phyloP scores from a whole-genome alignment of 2,113 vertebrate genomes.

The Chloroceryle aenea region DNA sequence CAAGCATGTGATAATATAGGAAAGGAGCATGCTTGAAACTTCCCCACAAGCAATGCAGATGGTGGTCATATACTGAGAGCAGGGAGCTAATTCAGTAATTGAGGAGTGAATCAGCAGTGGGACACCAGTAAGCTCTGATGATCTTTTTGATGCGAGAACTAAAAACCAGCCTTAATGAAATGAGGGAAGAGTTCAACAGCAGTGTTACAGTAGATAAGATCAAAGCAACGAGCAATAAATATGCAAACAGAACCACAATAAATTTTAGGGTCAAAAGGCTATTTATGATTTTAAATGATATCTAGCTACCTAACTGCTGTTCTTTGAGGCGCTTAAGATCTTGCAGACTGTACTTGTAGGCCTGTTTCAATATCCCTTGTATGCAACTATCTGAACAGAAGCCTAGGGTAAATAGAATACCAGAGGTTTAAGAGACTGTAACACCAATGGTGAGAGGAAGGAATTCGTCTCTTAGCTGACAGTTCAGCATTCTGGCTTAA shows the following conservation, averaged over 20 bases:
- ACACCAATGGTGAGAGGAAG: background rate
- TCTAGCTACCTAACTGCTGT: background rate
- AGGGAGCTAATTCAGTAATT: background rate
- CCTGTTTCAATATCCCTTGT: background rate
- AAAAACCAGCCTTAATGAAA: background rate
- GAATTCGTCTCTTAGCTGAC: too few species aligned
- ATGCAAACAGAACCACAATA: accelerated
- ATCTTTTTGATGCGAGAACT: background rate
- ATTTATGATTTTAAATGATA: background rate
- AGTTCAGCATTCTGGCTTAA: too few species aligned
- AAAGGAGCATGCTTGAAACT: background rate
- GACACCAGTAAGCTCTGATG: background rate
- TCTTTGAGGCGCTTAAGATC: too few species aligned
- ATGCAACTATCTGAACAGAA: background rate
- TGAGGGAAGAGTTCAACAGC: background rate
- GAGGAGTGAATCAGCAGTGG: background rate
- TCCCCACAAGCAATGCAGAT: background rate
- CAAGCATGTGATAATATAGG: background rate
- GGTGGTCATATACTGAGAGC: accelerated
- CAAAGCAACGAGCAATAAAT: background rate
- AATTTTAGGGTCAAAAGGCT: background rate
- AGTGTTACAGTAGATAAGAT: background rate
- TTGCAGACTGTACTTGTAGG: too few species aligned
- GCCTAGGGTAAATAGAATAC: background rate
- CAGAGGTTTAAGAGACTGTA: background rate